phyloP scores from a whole-genome alignment of 2,888 invertebrate genomes.

The Malacosoma neustria region DNA sequence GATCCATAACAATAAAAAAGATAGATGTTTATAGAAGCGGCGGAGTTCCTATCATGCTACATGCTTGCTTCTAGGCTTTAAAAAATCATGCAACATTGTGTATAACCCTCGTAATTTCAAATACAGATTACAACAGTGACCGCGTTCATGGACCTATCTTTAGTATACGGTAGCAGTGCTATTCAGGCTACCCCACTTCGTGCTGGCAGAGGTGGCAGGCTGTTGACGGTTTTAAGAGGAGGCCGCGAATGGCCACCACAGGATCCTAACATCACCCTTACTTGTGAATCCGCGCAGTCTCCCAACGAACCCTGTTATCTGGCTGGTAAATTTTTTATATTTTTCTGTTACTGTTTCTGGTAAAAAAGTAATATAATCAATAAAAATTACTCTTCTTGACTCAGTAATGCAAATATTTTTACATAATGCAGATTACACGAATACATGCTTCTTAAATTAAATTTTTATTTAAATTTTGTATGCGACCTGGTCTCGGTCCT shows the following conservation, averaged over 20 bases:
- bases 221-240: slow-evolving; percentile 76
- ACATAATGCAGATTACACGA: no score
- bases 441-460: no score
- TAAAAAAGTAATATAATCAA: neutral
- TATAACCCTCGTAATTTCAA: no score
- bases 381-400: neutral
- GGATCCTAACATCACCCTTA: slow-evolving; percentile 78
- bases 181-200: slow-evolving; percentile 79
- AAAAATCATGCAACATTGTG: no score
- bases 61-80: no score
- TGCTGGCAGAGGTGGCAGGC: slow-evolving; percentile 79
- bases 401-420: no score
- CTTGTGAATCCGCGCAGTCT: slow-evolving; percentile 78
- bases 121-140: slow-evolving; percentile 79
- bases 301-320: slow-evolving; percentile 83
- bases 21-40: no score
- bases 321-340: slow-evolving; percentile 69
- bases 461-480: no score
- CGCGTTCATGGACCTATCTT: slow-evolving; percentile 84
- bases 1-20: no score
- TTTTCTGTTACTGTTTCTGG: neutral
- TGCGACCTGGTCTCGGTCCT: no score
- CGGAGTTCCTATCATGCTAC: no score
- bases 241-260: slow-evolving; percentile 84
- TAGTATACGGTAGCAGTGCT: slow-evolving; percentile 86